Evolutionary conservation across 2,113 vertebrate species (phyloP), one percentile per base, ranked within the genome.

Genomic region (human (Homo sapiens)): DNA sequence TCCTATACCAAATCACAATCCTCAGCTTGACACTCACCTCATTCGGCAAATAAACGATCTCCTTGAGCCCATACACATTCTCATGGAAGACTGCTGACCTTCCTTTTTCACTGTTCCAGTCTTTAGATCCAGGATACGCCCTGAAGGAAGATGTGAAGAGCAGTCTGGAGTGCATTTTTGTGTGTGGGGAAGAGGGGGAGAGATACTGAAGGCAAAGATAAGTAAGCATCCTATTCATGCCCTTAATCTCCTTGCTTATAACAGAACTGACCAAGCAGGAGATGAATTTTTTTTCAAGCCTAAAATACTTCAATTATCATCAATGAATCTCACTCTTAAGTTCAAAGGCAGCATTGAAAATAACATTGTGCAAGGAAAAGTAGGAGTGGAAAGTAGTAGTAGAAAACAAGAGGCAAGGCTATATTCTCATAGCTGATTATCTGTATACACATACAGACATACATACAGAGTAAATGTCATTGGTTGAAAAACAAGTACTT

Each of bases 21-120:
- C 52, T 66, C n/a, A 72, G 22, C 23, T 43, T 88, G 50, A 89
- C 35, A 61, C 13, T 87, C 72, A 99, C 99, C 99, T 99, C 99
- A 99, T 99, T n/a, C 99, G 98, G 97, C 99, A 99, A 97, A 99
- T 99, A 97, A 99, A 99, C 0, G 99, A 99, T 23, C 99, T 99
- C 1, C 99, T 98, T 0, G 99, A 99, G 23, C 99, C 99, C 99
- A 99, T 99, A 59, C 99, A 99, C 99, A 99, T 99, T 98, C 99
- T 99, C 98, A 99, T 99, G 75, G 99, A 99, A 0, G 99, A 98
- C 97, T 99, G 99, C 92, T 99, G 99, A 8, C 99, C 99, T 97
- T 99, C 99, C 96, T 99, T 99, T 98, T 99, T 99, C 82, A 99
- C 99, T 0, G 99, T 99, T 14, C 99, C 99, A 0, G 99, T 99